These are phyloP conservation scores for Aricia artaxerxes DNA, from an alignment of 2,888 invertebrate species.

Conservation along the genomic window DNA sequence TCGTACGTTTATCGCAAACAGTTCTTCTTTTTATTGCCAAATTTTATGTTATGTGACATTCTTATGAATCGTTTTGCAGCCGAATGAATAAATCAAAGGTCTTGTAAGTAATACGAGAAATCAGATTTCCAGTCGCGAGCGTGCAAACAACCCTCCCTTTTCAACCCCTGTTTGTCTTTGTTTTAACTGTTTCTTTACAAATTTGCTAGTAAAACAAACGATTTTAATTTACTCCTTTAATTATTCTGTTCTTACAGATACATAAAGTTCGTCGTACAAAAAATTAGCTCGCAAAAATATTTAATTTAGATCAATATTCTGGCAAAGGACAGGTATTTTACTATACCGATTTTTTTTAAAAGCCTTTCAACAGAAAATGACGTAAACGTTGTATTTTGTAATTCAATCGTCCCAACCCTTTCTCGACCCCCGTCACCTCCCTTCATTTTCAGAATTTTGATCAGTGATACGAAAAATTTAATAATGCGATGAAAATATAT, in stretches of 20 bases:
- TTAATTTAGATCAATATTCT: too few relatives aligned
- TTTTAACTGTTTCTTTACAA: not conserved
- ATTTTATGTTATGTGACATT: conserved; percentile 25
- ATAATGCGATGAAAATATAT: conserved; percentile 52
- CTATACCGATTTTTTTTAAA: too few relatives aligned
- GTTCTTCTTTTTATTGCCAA: conserved; percentile 19
- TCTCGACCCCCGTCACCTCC: conserved; percentile 40
- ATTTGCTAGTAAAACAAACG: not conserved
- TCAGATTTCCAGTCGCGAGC: not conserved
- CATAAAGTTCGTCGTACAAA: too few relatives aligned
- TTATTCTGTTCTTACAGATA: not conserved
- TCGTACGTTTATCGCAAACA: not conserved
- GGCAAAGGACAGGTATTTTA: not conserved
- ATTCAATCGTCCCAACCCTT: conserved; percentile 35
- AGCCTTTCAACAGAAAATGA: not conserved
- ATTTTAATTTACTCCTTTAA: not conserved
- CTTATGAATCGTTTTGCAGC: conserved; percentile 11
- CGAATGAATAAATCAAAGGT: conserved; percentile 29
- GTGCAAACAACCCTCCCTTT: not conserved
- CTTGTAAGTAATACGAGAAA: conserved; percentile 22
- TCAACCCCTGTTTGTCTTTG: not conserved
- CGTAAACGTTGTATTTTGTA: not conserved
- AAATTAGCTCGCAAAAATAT: too few relatives aligned
- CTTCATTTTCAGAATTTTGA: conserved; percentile 44
- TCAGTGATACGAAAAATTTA: conserved; percentile 51